Conservation (phyloP, 2,888 invertebrate species). For the Copidosoma aretas region DNA sequence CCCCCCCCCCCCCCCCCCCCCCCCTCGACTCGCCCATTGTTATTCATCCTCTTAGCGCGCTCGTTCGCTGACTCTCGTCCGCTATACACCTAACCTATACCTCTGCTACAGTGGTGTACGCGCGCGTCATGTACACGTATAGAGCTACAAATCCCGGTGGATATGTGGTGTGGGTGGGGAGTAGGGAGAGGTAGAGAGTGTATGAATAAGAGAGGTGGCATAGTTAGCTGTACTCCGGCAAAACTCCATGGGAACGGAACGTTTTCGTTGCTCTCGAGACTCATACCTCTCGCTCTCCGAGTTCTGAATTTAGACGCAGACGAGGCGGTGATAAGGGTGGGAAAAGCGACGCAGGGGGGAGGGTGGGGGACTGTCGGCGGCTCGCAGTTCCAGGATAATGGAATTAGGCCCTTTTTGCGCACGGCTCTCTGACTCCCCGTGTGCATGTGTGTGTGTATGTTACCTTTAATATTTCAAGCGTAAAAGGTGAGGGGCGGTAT, state of each 20-base stretch:
- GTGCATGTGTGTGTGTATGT: no score
- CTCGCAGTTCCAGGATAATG: conserved; percentile 3
- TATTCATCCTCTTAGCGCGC: conserved; percentile 41
- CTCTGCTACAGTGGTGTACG: no score
- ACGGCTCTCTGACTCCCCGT: background rate
- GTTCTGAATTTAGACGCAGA: background rate
- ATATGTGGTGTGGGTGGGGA: no score
- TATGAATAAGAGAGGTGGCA: no score
- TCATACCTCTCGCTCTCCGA: background rate
- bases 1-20: conserved; percentile 36
- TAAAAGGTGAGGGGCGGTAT: no score
- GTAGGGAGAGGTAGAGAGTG: no score
- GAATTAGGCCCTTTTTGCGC: background rate
- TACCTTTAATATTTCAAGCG: no score
- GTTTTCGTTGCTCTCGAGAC: conserved; percentile 15
- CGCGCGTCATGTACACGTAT: no score
- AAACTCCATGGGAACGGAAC: conserved; percentile 16
- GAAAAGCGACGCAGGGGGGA: no score
- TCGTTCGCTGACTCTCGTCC: background rate
- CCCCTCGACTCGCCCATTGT: conserved; percentile 41
- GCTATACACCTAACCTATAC: no score
- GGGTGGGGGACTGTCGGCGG: background rate
- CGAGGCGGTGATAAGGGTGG: background rate
- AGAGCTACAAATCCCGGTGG: no score
- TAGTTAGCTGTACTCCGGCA: no score